A percentile compares a stretch with the other conserved stretches of the same genome.
Conservation (phyloP, 2,113 vertebrate species). For the Baryphthengus martii region DNA sequence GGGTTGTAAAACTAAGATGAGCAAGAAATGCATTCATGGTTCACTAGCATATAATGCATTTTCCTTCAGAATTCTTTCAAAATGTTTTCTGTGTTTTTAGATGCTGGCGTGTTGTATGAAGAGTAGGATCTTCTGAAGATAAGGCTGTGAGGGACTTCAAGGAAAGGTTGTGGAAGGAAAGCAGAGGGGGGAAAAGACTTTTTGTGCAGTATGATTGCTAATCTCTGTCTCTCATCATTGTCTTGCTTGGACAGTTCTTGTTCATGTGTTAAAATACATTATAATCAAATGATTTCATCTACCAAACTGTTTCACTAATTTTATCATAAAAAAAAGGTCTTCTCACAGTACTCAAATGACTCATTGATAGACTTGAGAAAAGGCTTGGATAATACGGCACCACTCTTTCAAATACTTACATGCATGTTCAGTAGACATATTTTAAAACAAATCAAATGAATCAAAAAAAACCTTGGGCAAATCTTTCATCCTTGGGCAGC, state of each 20-base stretch:
- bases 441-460: slow-evolving; percentile 7
- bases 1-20: background rate
- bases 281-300: background rate
- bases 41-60: background rate
- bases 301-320: background rate
- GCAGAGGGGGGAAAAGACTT: background rate
- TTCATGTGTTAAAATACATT: background rate
- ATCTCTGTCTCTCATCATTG: background rate
- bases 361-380: background rate
- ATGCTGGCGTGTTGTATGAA: background rate
- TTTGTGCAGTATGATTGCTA: background rate
- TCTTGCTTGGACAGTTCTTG: background rate
- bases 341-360: background rate
- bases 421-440: background rate
- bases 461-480: background rate
- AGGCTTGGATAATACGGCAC: background rate
- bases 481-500: background rate
- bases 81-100: background rate
- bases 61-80: background rate
- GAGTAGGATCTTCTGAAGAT: background rate
- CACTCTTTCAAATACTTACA: background rate
- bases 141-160: background rate
- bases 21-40: background rate
- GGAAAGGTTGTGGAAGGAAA: background rate
- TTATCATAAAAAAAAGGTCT: background rate